Percentiles rank a stretch among this genome's conserved stretches.
These are phyloP conservation scores for Acronicta psi DNA, from an alignment of 2,888 invertebrate species.

Conservation along the genomic window DNA sequence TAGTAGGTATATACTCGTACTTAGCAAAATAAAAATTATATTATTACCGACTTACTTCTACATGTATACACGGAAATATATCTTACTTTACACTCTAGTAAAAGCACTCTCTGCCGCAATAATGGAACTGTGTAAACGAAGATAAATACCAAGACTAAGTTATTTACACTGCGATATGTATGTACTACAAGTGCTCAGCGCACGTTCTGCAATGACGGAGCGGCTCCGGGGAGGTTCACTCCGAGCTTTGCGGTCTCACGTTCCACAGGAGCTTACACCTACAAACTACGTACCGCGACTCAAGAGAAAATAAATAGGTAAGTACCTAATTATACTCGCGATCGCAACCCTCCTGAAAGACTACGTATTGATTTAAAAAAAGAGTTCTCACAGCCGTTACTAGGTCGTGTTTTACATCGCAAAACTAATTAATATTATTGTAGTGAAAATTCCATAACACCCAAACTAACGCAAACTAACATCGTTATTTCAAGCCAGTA, in stretches of 20 bases:
- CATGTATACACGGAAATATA: not conserved
- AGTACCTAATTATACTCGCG: not conserved
- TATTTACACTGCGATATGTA: conserved; percentile 33
- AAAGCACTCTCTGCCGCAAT: conserved; percentile 7
- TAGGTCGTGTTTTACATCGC: too few species aligned
- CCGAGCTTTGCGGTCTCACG: conserved; percentile 15
- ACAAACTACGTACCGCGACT: conserved; percentile 20
- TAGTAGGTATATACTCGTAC: too few species aligned
- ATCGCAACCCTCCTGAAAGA: too few species aligned
- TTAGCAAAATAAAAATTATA: too few species aligned
- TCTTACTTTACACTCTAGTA: not conserved
- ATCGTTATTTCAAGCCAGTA: too few species aligned
- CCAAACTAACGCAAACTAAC: too few species aligned
- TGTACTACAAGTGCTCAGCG: conserved; percentile 6
- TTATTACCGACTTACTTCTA: too few species aligned
- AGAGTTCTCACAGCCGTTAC: too few species aligned
- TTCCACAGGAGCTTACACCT: not conserved
- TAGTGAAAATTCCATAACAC: too few species aligned
- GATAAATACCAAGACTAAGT: conserved; percentile 1
- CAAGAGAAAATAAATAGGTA: not conserved
- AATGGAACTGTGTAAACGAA: conserved; percentile 10
- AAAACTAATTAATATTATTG: too few species aligned
- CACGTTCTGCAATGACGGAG: conserved; percentile 6
- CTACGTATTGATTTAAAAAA: too few species aligned
- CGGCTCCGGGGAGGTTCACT: conserved; percentile 14